Percentiles rank a stretch among this genome's conserved stretches.
phyloP scores from a whole-genome alignment of 2,888 invertebrate species.

The Chouioia cunea region DNA sequence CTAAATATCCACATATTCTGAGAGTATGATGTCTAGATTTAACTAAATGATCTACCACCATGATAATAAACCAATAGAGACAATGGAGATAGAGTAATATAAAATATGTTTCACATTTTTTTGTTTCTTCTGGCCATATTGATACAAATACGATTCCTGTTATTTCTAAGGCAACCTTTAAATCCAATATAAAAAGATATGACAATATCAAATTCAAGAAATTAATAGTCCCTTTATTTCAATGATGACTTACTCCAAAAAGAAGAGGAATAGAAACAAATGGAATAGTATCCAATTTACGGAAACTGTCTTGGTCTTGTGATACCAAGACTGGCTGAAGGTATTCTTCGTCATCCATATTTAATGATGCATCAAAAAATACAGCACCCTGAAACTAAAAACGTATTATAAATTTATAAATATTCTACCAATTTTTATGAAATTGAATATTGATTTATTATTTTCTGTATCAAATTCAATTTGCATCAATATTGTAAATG shows the following conservation, averaged over 20 bases:
- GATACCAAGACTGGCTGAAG: slow-evolving; percentile 61
- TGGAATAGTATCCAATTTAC: slow-evolving; percentile 60
- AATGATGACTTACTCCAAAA: slow-evolving; percentile 57
- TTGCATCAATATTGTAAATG: no score
- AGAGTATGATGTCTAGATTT: slow-evolving; percentile 74
- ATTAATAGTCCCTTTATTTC: neutral
- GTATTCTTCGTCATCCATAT: slow-evolving; percentile 65
- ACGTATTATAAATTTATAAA: slow-evolving; percentile 9
- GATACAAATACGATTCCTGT: slow-evolving; percentile 63
- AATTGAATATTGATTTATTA: no score
- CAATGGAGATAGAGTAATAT: slow-evolving; percentile 65
- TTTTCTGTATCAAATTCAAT: no score
- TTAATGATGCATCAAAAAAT: slow-evolving; percentile 60
- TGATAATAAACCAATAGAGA: slow-evolving; percentile 60
- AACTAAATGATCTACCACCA: slow-evolving; percentile 70
- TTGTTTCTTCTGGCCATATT: slow-evolving; percentile 61
- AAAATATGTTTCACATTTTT: slow-evolving; percentile 65
- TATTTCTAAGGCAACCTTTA: slow-evolving; percentile 62
- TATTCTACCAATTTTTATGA: neutral
- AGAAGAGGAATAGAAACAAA: slow-evolving; percentile 58
- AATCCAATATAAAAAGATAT: slow-evolving; percentile 29
- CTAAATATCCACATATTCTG: slow-evolving; percentile 76
- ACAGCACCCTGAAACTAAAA: slow-evolving; percentile 57
- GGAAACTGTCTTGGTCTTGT: slow-evolving; percentile 59
- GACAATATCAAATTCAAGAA: neutral